A percentile compares a stretch with the other conserved stretches of the same genome.
Evolutionary conservation across 2,113 vertebrate genomes (phyloP).

Genomic region (Lagenorhynchus albirostris): DNA sequence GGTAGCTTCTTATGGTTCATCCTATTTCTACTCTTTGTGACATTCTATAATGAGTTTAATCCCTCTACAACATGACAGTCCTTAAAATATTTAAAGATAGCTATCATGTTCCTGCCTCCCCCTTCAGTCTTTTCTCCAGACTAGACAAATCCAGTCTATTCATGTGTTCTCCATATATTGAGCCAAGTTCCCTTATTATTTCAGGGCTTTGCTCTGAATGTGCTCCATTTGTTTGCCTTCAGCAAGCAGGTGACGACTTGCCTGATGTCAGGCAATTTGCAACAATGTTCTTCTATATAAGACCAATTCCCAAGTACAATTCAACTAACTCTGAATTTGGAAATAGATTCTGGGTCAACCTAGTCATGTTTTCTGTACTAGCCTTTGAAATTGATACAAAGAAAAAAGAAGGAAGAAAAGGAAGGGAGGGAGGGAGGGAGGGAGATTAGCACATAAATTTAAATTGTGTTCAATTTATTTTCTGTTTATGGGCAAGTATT

Average conservation of each 20-base stretch:
- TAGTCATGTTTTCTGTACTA: neutral
- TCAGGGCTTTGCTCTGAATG: neutral
- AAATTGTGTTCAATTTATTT: conserved; percentile 43
- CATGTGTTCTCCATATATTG: neutral
- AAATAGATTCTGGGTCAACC: neutral
- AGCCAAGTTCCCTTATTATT: neutral
- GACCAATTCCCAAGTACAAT: neutral
- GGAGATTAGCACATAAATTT: neutral
- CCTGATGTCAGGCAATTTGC: neutral
- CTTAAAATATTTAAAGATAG: conserved; percentile 32
- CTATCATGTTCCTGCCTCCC: neutral
- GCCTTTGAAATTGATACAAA: neutral
- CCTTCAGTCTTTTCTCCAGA: neutral
- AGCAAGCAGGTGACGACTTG: neutral
- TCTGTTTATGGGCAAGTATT: neutral
- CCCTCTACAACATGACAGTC: neutral
- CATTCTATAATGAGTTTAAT: conserved; percentile 3
- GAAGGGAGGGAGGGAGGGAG: neutral
- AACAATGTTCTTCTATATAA: neutral
- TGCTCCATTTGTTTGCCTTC: neutral
- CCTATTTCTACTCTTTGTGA: neutral
- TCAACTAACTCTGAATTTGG: neutral
- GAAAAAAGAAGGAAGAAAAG: neutral
- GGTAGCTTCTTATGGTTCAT: conserved; percentile 23
- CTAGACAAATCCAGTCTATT: neutral